Conservation (phyloP, 2,797 vertebrate genomes). For the Peromyscus melanophrys region DNA sequence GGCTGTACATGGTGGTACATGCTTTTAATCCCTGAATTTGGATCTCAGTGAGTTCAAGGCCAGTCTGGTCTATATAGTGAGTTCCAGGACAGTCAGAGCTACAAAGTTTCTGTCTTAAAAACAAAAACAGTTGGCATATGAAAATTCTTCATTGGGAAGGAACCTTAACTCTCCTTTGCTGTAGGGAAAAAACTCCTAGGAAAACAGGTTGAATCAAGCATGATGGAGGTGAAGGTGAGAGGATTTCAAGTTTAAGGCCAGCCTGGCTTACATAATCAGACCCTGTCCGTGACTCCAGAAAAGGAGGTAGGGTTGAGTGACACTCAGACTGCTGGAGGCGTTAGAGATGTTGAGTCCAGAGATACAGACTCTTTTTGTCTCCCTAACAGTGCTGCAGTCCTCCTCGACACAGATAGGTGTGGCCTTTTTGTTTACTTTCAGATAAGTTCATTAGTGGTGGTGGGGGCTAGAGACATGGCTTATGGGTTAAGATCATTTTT, state of each 20-base stretch:
- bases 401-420: background rate
- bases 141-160: background rate
- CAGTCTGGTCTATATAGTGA: background rate
- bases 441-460: background rate
- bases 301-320: too few relatives aligned
- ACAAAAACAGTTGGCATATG: background rate
- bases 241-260: background rate
- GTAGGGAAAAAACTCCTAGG: background rate
- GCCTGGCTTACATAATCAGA: background rate
- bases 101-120: background rate
- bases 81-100: background rate
- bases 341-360: background rate
- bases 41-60: background rate
- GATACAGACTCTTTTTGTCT: background rate
- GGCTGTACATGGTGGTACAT: background rate
- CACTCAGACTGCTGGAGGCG: background rate
- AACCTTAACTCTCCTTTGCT: background rate
- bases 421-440: background rate
- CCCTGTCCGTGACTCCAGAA: background rate
- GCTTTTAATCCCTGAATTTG: background rate
- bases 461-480: background rate
- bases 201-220: background rate
- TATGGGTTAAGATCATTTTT: too few relatives aligned
- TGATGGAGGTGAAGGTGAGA: background rate
- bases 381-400: background rate